Evolutionary conservation across 2,113 vertebrate genomes (phyloP).

Genomic region (Dipodomys merriami): DNA sequence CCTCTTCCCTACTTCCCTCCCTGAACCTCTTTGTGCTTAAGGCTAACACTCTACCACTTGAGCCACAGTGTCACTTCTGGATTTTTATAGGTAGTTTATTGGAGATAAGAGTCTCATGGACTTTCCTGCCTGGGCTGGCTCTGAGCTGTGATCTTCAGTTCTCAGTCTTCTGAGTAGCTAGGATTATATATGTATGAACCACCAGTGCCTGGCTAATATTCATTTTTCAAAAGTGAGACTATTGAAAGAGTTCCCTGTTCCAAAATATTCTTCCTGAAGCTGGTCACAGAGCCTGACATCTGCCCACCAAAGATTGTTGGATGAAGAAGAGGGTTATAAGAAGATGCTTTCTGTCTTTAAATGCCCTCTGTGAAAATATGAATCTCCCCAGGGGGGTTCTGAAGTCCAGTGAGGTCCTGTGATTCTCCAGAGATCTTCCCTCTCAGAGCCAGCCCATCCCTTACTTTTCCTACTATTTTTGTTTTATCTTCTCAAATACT

Average conservation of each 20-base stretch:
- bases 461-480: constrained; percentile 1
- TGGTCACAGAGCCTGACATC: neutral
- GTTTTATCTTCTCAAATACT: constrained; percentile 17
- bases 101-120: too few species aligned
- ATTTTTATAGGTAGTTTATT: too few species aligned
- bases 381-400: neutral
- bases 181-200: too few species aligned
- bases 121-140: too few species aligned
- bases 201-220: too few species aligned
- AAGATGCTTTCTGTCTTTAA: constrained; percentile 41
- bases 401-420: neutral
- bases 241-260: neutral
- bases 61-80: too few species aligned
- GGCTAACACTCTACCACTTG: too few species aligned
- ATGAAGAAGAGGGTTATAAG: constrained; percentile 1
- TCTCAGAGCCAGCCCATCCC: neutral
- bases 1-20: constrained; percentile 1
- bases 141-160: too few species aligned
- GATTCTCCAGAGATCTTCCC: constrained; percentile 18
- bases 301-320: neutral
- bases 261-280: neutral
- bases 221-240: neutral
- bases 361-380: neutral
- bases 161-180: too few species aligned
- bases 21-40: too few species aligned